phyloP scores from a whole-genome alignment of 2,888 invertebrate species.

The Drosophila koepferae region DNA sequence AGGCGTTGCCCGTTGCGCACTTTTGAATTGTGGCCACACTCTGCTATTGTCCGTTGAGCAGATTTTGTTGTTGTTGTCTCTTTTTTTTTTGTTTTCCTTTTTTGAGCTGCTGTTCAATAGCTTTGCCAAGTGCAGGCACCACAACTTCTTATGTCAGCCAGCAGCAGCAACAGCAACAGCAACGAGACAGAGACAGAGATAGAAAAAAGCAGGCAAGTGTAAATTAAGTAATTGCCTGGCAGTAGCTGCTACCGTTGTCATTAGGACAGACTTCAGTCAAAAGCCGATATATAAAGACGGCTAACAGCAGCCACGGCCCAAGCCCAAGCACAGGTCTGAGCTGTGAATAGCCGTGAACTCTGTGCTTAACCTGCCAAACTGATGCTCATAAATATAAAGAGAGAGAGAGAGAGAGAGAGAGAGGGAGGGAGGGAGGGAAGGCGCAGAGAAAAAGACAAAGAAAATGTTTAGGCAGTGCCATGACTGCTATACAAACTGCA shows the following conservation, averaged over 20 bases:
- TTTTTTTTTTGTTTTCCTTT: background rate
- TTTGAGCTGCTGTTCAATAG: conserved; percentile 43
- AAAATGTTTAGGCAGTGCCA: background rate
- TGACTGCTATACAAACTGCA: no score
- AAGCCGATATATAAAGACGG: conserved; percentile 55
- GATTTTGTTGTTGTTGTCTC: conserved; percentile 11
- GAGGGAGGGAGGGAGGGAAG: background rate
- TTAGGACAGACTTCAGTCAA: conserved; percentile 67
- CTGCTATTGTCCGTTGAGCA: conserved; percentile 53
- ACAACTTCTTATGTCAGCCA: conserved; percentile 46
- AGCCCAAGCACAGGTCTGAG: background rate
- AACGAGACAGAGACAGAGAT: background rate
- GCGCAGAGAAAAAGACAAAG: background rate
- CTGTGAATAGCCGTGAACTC: conserved; percentile 45
- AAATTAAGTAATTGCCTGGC: conserved; percentile 75
- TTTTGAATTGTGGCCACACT: conserved; percentile 60
- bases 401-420: background rate
- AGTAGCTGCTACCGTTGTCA: conserved; percentile 76
- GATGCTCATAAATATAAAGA: conserved; percentile 48
- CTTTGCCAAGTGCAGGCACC: conserved; percentile 43
- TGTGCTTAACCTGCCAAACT: conserved; percentile 56
- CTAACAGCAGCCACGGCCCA: conserved; percentile 4
- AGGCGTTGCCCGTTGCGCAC: conserved; percentile 55
- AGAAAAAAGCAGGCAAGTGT: conserved; percentile 60
- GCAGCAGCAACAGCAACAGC: no score